Evolutionary conservation across 2,797 vertebrate species (phyloP), one percentile per base, ranked within the genome.

Genomic region (Crocodylus rhombifer): DNA sequence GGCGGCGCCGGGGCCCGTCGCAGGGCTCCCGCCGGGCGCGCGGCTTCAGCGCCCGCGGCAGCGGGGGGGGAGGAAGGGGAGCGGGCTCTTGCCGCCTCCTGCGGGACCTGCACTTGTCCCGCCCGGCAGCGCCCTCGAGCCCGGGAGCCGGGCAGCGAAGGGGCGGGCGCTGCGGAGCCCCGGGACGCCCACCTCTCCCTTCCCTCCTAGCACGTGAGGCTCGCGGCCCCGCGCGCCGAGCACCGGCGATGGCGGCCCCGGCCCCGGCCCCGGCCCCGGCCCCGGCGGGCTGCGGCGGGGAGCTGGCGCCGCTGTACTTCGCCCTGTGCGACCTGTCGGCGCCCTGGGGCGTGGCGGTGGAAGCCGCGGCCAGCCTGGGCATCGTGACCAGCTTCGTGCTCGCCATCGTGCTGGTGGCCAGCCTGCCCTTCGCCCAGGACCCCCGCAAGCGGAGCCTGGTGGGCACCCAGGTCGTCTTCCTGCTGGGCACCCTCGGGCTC

Each of bases 261-360:
- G n/a, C n/a, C 2, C 58, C 7, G 1, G 11, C 65, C 36, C 5
- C 1, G 65, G 14, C 36, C 69, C 94, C 26, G 16, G 93, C 92
- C 0, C 97, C 97, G 0, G 95, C 79, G 1, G 99, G 99, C 76
- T 99, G 99, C 2, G 95, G 98, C 87, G 64, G 97, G 0, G 94
- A 98, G 60, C 92, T 99, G 94, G 95, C 97, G 91, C 97, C 98
- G 1, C 97, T 99, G 61, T 99, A 99, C 90, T 99, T 98, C 97
- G 99, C 99, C 96, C 98, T 99, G 86, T 99, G 99, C 4, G 98
- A 99, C 97, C 97, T 98, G 5, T 90, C 90, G 0, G 97, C 96
- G 0, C 98, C 93, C 2, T 99, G 99, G 99, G 99, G 99, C 90
- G 96, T 99, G 3, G 98, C 98, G n/a, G 18, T 99, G 96, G 98